Conservation (phyloP, 2,888 invertebrate species). For the Phasia obesa region DNA sequence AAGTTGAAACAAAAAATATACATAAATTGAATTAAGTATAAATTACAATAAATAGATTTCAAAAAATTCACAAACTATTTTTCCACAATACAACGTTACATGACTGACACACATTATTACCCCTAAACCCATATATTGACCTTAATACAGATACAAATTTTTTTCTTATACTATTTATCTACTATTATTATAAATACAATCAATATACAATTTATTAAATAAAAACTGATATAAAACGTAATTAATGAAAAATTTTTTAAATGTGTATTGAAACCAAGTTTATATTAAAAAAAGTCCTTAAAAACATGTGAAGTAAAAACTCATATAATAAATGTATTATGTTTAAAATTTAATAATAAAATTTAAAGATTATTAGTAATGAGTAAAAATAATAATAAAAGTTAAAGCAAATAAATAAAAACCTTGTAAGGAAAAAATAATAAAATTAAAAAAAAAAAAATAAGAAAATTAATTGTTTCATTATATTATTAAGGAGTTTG, state of each 20-base stretch:
- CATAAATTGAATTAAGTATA: not conserved
- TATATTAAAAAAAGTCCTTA: slow-evolving; percentile 45
- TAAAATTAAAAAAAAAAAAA: slow-evolving; percentile 41
- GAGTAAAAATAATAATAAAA: slow-evolving; percentile 51
- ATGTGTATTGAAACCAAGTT: slow-evolving; percentile 65
- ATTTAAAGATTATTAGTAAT: slow-evolving; percentile 57
- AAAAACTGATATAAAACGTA: slow-evolving; percentile 24
- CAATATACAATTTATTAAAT: slow-evolving; percentile 63
- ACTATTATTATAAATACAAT: slow-evolving; percentile 49
- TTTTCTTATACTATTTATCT: slow-evolving; percentile 48
- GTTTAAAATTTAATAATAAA: slow-evolving; percentile 57
- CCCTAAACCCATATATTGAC: slow-evolving; percentile 36
- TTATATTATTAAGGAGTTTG: not conserved
- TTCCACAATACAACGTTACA: slow-evolving; percentile 40
- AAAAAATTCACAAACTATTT: slow-evolving; percentile 3
- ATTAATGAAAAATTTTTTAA: slow-evolving; percentile 45
- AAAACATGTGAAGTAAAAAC: slow-evolving; percentile 47
- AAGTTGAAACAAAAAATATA: not conserved
- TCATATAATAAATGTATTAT: slow-evolving; percentile 65
- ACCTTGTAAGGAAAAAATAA: slow-evolving; percentile 38
- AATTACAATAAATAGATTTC: slow-evolving; percentile 12
- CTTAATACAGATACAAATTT: slow-evolving; percentile 14
- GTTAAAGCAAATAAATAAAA: slow-evolving; percentile 28
- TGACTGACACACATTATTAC: slow-evolving; percentile 11
- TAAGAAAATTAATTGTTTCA: slow-evolving; percentile 36